phyloP scores from a whole-genome alignment of 2,888 invertebrate genomes.

The Vanessa cardui region DNA sequence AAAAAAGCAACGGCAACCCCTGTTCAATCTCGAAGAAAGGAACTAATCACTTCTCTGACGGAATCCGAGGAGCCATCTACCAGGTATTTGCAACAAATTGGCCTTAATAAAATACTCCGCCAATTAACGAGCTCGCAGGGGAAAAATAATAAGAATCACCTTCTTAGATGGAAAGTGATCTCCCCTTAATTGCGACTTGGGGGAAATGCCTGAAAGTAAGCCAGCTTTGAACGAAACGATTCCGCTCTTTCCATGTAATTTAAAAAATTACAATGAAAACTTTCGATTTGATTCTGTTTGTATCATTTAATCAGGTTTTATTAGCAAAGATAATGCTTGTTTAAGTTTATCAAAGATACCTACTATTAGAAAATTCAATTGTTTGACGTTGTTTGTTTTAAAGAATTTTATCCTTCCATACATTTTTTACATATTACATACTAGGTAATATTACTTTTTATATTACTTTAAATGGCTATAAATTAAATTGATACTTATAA shows the following conservation, averaged over 20 bases:
- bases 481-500: too few relatives aligned
- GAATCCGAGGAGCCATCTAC: conserved; percentile 57
- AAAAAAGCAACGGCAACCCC: conserved; percentile 17
- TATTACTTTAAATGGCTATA: too few relatives aligned
- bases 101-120: conserved; percentile 76
- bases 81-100: conserved; percentile 79
- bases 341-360: background rate
- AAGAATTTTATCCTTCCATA: background rate
- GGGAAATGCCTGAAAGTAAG: conserved; percentile 31
- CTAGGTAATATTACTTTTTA: too few relatives aligned
- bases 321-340: background rate
- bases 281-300: conserved; percentile 11
- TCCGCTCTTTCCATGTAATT: conserved; percentile 28
- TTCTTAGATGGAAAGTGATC: conserved; percentile 73
- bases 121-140: conserved; percentile 69
- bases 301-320: conserved; percentile 2
- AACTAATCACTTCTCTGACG: conserved; percentile 57
- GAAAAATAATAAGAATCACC: conserved; percentile 77
- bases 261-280: conserved; percentile 32
- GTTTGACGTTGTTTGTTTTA: background rate
- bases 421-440: too few relatives aligned
- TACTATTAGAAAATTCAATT: background rate
- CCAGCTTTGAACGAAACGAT: conserved; percentile 27
- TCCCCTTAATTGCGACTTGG: conserved; percentile 42
- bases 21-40: conserved; percentile 40